Evolutionary conservation across 2,113 vertebrate species (phyloP).

Genomic region (Petaurus breviceps): DNA sequence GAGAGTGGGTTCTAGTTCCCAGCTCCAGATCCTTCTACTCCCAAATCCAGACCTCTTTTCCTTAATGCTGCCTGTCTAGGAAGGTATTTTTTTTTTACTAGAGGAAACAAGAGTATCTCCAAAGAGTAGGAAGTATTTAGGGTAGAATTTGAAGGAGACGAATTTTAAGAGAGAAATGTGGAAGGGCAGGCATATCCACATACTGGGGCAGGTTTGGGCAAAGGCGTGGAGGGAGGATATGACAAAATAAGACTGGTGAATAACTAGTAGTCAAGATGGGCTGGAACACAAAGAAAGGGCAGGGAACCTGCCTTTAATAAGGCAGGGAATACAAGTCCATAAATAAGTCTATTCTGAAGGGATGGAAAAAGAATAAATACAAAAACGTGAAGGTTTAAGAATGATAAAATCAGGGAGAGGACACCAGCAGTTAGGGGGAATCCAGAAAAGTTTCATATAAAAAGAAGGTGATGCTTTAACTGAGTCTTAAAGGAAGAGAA

Average conservation of each 20-base stretch:
- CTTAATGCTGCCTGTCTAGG: not conserved
- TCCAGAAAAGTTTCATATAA: not conserved
- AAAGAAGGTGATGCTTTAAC: not conserved
- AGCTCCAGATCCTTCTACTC: not conserved
- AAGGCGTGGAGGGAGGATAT: not conserved
- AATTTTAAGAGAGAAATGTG: not conserved
- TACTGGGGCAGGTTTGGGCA: not conserved
- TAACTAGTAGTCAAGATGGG: not conserved
- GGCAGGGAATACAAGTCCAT: too few species aligned
- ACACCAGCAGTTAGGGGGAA: not conserved
- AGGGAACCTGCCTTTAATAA: not conserved
- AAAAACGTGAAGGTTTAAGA: not conserved
- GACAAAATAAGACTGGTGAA: not conserved
- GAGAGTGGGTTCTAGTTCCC: not conserved
- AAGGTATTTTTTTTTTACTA: not conserved
- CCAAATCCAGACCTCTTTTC: not conserved
- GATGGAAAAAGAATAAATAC: not conserved
- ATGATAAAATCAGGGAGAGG: not conserved
- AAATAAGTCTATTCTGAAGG: not conserved
- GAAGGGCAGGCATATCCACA: not conserved
- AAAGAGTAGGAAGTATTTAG: not conserved
- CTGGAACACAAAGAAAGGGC: not conserved
- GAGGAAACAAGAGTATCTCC: not conserved
- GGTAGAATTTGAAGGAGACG: not conserved
- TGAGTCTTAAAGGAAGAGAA: not conserved